These are phyloP conservation scores for Sisyra terminalis DNA, from an alignment of 2,888 invertebrate species.

Conservation along the genomic window DNA sequence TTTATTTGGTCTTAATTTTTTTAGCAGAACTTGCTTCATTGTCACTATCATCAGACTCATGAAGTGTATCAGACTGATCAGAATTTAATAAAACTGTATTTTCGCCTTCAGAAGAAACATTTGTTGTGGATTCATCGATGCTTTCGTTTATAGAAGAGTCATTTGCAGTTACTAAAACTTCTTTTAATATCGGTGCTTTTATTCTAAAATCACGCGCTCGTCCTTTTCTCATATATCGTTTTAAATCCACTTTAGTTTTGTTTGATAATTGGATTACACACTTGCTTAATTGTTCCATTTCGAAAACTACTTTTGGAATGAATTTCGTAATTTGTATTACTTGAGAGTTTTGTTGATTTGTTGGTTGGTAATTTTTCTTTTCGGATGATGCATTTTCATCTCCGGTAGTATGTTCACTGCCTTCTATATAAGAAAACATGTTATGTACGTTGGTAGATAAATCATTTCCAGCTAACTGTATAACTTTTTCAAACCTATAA, in stretches of 20 bases:
- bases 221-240: constrained; percentile 40
- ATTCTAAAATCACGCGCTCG: constrained; percentile 48
- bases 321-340: constrained; percentile 41
- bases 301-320: constrained; percentile 46
- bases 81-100: constrained; percentile 7
- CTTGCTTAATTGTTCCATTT: constrained; percentile 45
- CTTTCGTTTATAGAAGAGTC: not conserved
- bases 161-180: constrained; percentile 25
- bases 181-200: constrained; percentile 32
- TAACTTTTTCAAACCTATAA: constrained; percentile 34
- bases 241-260: constrained; percentile 37
- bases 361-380: constrained; percentile 19
- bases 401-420: constrained; percentile 25
- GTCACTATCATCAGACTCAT: not conserved
- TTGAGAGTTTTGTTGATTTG: constrained; percentile 26
- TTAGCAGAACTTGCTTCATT: constrained; percentile 3
- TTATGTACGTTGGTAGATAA: constrained; percentile 36
- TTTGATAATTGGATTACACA: constrained; percentile 38
- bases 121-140: not conserved
- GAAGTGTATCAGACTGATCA: not conserved
- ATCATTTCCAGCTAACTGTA: constrained; percentile 40
- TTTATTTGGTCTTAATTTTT: no score
- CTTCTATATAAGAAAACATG: constrained; percentile 39
- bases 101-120: not conserved
- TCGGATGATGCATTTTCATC: constrained; percentile 17